Evolutionary conservation across 2,113 vertebrate species (phyloP).

Genomic region (Anseranas semipalmata): DNA sequence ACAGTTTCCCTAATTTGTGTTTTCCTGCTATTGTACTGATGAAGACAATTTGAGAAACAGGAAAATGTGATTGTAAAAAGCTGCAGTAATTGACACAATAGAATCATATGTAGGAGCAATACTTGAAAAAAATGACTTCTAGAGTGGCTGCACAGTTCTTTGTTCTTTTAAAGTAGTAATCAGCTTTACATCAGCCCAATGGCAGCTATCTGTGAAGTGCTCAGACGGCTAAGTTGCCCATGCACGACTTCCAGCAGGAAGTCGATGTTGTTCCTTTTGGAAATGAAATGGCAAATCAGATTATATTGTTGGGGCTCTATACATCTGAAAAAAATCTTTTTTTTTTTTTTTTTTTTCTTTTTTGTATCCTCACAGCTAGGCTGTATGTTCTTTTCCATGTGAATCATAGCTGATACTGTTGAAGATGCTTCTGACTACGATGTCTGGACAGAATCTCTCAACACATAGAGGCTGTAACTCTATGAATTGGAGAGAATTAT

Average conservation of each 20-base stretch:
- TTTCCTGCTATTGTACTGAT: background rate
- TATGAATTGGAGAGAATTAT: background rate
- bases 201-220: background rate
- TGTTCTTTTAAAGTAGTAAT: background rate
- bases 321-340: background rate
- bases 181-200: background rate
- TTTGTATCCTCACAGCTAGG: background rate
- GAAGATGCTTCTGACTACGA: background rate
- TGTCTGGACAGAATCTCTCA: background rate
- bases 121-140: background rate
- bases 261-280: background rate
- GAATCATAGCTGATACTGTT: background rate
- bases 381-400: rapidly evolving
- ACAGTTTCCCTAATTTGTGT: background rate
- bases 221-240: background rate
- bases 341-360: background rate
- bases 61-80: background rate
- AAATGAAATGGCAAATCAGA: background rate
- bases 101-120: background rate
- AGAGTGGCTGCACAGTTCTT: background rate
- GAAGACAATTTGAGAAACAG: background rate
- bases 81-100: background rate
- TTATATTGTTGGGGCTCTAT: background rate
- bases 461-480: background rate
- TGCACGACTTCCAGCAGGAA: background rate